Conservation (phyloP, 2,797 vertebrate genomes). For the Microctenopoma lineatum region DNA sequence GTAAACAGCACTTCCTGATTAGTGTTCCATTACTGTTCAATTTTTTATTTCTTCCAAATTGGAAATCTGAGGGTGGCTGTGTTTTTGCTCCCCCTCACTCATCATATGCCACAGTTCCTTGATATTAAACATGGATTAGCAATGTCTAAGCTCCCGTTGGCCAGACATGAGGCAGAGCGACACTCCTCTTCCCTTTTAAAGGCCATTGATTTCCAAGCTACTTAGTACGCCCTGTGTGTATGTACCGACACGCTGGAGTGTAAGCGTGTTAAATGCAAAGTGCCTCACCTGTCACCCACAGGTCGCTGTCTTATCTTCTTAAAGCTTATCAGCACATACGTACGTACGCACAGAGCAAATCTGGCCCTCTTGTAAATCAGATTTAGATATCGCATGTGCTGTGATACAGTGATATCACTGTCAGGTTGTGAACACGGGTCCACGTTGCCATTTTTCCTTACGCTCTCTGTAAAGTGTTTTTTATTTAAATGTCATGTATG, state of each 20-base stretch:
- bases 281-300: constrained; percentile 74
- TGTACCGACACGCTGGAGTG: constrained; percentile 79
- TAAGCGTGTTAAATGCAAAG: constrained; percentile 84
- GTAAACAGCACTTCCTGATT: constrained; percentile 84
- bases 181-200: constrained; percentile 37
- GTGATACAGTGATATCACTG: constrained; percentile 33
- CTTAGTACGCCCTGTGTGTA: constrained; percentile 78
- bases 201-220: constrained; percentile 78
- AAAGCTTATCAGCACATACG: constrained; percentile 65
- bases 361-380: constrained; percentile 51
- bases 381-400: constrained; percentile 49
- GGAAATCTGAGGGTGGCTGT: constrained; percentile 64
- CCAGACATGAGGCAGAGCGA: constrained; percentile 35
- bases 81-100: constrained; percentile 43
- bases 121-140: constrained; percentile 85
- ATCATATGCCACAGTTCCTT: constrained; percentile 42
- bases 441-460: constrained; percentile 29
- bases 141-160: constrained; percentile 64
- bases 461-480: constrained; percentile 18
- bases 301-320: constrained; percentile 60
- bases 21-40: constrained; percentile 83
- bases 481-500: constrained; percentile 38
- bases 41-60: constrained; percentile 85
- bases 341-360: constrained; percentile 33
- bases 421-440: constrained; percentile 13